Conservation (phyloP, 2,113 vertebrate genomes). For the Chaetops frenatus region DNA sequence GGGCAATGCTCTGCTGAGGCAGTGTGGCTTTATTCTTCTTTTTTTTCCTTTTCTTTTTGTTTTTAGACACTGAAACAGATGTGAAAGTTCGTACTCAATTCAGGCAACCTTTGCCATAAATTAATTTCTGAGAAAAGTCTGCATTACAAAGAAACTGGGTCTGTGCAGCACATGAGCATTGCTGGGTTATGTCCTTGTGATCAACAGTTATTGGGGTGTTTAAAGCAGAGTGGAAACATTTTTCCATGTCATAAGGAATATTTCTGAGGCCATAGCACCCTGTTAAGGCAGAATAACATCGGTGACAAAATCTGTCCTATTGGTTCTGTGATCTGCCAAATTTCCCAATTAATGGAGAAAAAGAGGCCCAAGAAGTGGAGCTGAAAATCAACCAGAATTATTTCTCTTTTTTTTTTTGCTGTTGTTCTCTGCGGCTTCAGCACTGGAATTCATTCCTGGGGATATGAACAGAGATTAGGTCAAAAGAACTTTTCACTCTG, state of each 20-base stretch:
- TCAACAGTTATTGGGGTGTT: background rate
- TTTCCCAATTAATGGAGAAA: background rate
- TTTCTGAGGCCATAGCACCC: background rate
- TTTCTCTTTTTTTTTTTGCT: background rate
- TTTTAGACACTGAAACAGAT: background rate
- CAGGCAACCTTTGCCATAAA: background rate
- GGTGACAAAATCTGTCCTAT: background rate
- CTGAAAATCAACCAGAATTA: background rate
- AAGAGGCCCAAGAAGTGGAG: background rate
- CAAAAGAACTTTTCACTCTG: background rate
- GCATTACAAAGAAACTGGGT: background rate
- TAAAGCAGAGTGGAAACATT: background rate
- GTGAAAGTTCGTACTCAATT: background rate
- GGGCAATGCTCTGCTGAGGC: background rate
- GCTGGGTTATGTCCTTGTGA: background rate
- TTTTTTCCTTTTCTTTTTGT: background rate
- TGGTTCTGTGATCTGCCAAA: background rate
- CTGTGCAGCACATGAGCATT: background rate
- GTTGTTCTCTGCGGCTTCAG: background rate
- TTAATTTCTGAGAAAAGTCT: background rate
- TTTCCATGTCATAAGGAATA: background rate
- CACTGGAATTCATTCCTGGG: background rate
- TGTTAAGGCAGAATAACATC: background rate
- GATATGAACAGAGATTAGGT: background rate
- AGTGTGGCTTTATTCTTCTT: background rate